Percentiles rank a stretch among this genome's conserved stretches.
These are phyloP conservation scores for Andrena chrysosceles DNA, from an alignment of 2,888 invertebrate species.

Conservation along the genomic window DNA sequence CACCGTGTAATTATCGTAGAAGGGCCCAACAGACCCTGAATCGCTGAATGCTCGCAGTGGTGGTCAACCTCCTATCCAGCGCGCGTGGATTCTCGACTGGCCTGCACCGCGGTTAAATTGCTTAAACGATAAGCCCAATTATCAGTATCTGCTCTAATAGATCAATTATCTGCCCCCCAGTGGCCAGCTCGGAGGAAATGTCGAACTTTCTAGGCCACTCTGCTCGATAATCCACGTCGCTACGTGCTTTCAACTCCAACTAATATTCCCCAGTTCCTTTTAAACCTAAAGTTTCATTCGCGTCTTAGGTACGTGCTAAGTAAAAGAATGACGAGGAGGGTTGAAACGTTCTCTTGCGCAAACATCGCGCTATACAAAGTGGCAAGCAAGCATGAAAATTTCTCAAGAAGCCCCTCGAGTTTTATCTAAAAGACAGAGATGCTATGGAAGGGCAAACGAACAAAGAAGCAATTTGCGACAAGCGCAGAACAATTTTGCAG, in stretches of 20 bases:
- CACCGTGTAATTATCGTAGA: slow-evolving; percentile 85
- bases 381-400: too few species aligned
- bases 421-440: too few species aligned
- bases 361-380: too few species aligned
- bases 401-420: too few species aligned
- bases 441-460: too few species aligned
- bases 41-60: slow-evolving; percentile 81
- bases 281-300: background rate
- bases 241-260: background rate
- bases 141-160: slow-evolving; percentile 46
- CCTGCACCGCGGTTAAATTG: slow-evolving; percentile 27
- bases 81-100: slow-evolving; percentile 34
- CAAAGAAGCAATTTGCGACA: background rate
- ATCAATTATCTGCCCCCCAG: slow-evolving; percentile 37
- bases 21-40: slow-evolving; percentile 80
- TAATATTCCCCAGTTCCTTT: background rate
- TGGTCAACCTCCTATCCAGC: slow-evolving; percentile 77
- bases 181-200: background rate
- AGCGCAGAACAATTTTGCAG: background rate
- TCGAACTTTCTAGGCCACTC: background rate
- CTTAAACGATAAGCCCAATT: slow-evolving; percentile 56
- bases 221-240: background rate
- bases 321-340: too few species aligned
- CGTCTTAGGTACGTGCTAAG: too few species aligned
- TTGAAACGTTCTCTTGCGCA: too few species aligned